These are phyloP conservation scores for Homarus gammarus DNA, from an alignment of 2,888 invertebrate genomes.

Conservation along the genomic window DNA sequence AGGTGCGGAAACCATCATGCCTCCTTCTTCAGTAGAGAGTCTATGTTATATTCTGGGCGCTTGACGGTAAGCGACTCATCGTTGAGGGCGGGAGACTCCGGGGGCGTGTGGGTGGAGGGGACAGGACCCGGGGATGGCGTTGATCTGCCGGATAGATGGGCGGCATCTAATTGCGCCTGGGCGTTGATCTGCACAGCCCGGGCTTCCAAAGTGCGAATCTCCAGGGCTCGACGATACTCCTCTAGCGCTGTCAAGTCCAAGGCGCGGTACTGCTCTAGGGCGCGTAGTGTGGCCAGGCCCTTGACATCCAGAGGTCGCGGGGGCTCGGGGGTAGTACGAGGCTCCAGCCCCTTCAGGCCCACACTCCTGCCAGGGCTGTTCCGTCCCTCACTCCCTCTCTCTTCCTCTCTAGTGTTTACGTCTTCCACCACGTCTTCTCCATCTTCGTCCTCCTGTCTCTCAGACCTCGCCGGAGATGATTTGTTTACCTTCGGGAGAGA, in stretches of 20 bases:
- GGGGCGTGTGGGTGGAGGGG: slow-evolving; percentile 53
- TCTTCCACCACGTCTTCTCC: background rate
- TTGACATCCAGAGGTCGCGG: slow-evolving; percentile 49
- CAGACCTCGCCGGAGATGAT: background rate
- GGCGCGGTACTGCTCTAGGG: slow-evolving; percentile 65
- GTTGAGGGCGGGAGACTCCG: slow-evolving; percentile 53
- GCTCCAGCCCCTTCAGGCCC: slow-evolving; percentile 20
- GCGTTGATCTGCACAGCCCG: slow-evolving; percentile 56
- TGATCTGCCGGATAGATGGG: slow-evolving; percentile 38
- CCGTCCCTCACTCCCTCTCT: background rate
- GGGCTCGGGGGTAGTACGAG: slow-evolving; percentile 12
- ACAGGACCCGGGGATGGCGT: slow-evolving; percentile 45
- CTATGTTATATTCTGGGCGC: slow-evolving; percentile 61
- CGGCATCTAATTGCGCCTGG: slow-evolving; percentile 21
- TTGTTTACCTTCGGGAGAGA: background rate
- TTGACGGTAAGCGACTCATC: slow-evolving; percentile 39
- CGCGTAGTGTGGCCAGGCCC: slow-evolving; percentile 52
- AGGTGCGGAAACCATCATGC: slow-evolving; percentile 14
- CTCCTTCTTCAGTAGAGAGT: slow-evolving; percentile 62
- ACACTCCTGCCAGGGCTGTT: background rate
- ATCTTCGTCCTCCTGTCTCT: slow-evolving; percentile 24
- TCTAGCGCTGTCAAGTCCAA: slow-evolving; percentile 72
- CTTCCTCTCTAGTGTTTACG: background rate
- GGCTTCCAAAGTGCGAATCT: slow-evolving; percentile 58
- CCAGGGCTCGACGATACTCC: slow-evolving; percentile 67